A percentile compares a stretch with the other conserved stretches of the same genome.
Evolutionary conservation across 2,888 invertebrate genomes (phyloP).

Genomic region (Ormyrus labotus): DNA sequence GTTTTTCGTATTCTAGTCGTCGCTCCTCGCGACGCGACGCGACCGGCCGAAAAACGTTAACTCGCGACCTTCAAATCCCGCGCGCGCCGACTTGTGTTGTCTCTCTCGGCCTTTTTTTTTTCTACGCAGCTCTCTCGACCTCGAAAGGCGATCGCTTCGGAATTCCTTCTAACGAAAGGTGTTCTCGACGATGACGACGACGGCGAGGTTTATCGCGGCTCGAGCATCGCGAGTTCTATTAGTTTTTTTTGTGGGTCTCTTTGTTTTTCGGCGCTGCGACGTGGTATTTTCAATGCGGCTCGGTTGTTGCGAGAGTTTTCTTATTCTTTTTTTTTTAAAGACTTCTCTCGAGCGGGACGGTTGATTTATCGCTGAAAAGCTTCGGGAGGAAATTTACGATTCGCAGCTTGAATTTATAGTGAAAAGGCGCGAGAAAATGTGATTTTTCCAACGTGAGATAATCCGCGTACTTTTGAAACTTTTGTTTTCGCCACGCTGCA

Average conservation of each 20-base stretch:
- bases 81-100: background rate
- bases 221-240: constrained; percentile 6
- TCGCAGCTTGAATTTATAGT: too few relatives aligned
- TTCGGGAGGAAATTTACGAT: too few relatives aligned
- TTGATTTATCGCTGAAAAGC: too few relatives aligned
- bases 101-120: background rate
- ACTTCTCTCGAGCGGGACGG: too few relatives aligned
- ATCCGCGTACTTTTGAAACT: too few relatives aligned
- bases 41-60: constrained; percentile 32
- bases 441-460: too few relatives aligned
- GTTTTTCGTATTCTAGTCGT: constrained; percentile 28
- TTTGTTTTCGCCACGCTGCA: too few relatives aligned
- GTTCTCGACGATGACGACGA: background rate
- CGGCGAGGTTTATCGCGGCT: background rate
- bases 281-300: too few relatives aligned
- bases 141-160: background rate
- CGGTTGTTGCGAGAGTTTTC: too few relatives aligned
- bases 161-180: background rate
- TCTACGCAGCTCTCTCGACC: background rate
- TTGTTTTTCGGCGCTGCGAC: too few relatives aligned
- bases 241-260: background rate
- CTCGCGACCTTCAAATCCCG: constrained; percentile 37
- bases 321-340: too few relatives aligned
- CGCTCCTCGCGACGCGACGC: constrained; percentile 3
- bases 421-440: too few relatives aligned